phyloP scores from a whole-genome alignment of 1,140 invertebrate genomes.

The Eulimnadia texana region DNA sequence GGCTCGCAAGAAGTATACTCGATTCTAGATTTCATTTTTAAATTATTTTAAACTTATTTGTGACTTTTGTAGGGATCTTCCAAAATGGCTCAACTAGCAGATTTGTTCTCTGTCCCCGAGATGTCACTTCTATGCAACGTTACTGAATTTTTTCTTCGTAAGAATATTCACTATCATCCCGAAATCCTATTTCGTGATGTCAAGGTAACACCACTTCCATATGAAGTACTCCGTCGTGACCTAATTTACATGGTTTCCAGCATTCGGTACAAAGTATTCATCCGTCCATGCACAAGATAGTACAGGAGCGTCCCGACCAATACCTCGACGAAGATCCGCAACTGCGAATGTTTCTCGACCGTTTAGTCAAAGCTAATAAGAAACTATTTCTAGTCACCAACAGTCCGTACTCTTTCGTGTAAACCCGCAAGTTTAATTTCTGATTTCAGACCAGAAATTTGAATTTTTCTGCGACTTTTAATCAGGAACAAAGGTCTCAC shows the following conservation, averaged over 20 bases:
- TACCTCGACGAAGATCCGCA: conserved; percentile 67
- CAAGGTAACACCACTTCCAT: conserved; percentile 42
- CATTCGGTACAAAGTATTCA: conserved; percentile 79
- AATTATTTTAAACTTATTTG: too few species aligned
- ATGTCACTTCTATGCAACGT: conserved; percentile 86
- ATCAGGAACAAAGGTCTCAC: conserved; percentile 80
- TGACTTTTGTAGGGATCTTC: too few species aligned
- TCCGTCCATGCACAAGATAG: conserved; percentile 75
- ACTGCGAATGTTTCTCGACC: conserved; percentile 57
- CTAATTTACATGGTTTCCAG: conserved; percentile 35
- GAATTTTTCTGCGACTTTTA: too few species aligned
- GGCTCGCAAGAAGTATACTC: conserved; percentile 23
- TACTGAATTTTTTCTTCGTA: conserved; percentile 77
- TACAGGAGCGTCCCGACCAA: conserved; percentile 57
- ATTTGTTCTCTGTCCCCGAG: conserved; percentile 94
- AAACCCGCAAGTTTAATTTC: conserved; percentile 33
- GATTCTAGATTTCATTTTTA: background rate
- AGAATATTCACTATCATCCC: conserved; percentile 85
- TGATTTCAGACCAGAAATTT: conserved; percentile 5
- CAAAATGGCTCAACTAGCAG: conserved; percentile 88
- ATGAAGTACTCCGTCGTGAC: conserved; percentile 15
- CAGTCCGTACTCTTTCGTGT: conserved; percentile 93
- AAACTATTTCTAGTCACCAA: conserved; percentile 94
- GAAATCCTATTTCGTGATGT: conserved; percentile 92
- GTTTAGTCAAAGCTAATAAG: conserved; percentile 55